These are phyloP conservation scores for Podarcis lilfordi DNA, from an alignment of 2,797 vertebrate genomes.

Conservation along the genomic window DNA sequence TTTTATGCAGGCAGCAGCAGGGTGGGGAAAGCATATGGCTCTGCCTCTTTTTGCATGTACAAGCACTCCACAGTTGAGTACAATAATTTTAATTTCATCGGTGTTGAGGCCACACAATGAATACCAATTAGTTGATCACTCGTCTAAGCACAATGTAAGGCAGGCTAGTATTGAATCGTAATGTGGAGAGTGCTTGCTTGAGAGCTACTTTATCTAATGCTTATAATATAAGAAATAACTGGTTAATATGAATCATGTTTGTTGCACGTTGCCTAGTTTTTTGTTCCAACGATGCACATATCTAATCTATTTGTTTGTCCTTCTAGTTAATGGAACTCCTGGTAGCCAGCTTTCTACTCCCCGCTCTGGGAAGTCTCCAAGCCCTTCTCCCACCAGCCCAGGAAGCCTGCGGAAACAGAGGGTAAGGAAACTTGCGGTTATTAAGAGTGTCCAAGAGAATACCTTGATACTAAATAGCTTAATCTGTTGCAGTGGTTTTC, in stretches of 20 bases:
- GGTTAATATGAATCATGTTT: background rate
- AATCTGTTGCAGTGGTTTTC: background rate
- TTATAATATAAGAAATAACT: slow-evolving; percentile 17
- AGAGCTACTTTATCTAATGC: slow-evolving; percentile 13
- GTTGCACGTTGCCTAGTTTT: slow-evolving; percentile 17
- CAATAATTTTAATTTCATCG: slow-evolving; percentile 41
- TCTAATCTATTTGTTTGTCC: slow-evolving; percentile 42
- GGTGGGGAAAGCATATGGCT: slow-evolving; percentile 24
- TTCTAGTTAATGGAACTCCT: slow-evolving; percentile 93
- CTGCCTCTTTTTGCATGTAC: slow-evolving; percentile 33
- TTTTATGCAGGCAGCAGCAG: slow-evolving; percentile 6
- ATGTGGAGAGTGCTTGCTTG: slow-evolving; percentile 22
- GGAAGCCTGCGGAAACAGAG: slow-evolving; percentile 93
- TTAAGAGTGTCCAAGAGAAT: slow-evolving; percentile 47
- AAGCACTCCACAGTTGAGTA: slow-evolving; percentile 29
- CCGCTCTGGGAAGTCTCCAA: slow-evolving; percentile 95
- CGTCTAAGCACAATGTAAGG: slow-evolving; percentile 28
- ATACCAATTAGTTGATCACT: slow-evolving; percentile 45
- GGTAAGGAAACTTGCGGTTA: slow-evolving; percentile 81
- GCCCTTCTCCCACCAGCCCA: slow-evolving; percentile 95
- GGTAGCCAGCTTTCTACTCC: slow-evolving; percentile 98
- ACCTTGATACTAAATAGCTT: slow-evolving; percentile 9
- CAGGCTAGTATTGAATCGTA: background rate
- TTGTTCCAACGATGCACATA: slow-evolving; percentile 22
- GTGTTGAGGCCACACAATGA: slow-evolving; percentile 14